phyloP scores from a whole-genome alignment of 2,113 vertebrate genomes.

The Acanthochromis polyacanthus region DNA sequence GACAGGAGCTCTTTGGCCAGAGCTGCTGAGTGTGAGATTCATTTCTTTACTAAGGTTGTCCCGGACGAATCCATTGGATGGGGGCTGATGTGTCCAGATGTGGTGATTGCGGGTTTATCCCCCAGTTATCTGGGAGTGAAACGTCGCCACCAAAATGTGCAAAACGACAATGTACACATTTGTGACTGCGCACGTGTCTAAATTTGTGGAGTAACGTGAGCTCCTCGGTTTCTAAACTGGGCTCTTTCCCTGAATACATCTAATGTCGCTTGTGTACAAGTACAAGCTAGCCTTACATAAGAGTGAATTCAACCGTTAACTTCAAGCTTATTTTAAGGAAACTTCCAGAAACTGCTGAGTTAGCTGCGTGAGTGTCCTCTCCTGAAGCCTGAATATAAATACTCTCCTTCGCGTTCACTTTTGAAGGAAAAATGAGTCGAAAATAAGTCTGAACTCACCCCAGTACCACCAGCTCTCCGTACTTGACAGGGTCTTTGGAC shows the following conservation, averaged over 20 bases:
- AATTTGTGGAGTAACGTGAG: conserved; percentile 76
- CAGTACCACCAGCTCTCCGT: conserved; percentile 95
- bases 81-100: neutral
- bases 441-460: conserved; percentile 86
- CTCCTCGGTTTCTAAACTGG: conserved; percentile 40
- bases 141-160: conserved; percentile 1
- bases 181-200: conserved; percentile 72
- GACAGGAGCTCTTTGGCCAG: conserved; percentile 39
- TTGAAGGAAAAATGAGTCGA: too few relatives aligned
- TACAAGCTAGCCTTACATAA: neutral
- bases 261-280: neutral
- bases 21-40: conserved; percentile 12
- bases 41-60: conserved; percentile 13
- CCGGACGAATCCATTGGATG: neutral
- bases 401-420: conserved; percentile 2
- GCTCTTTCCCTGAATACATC: neutral
- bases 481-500: conserved; percentile 94
- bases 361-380: conserved; percentile 8
- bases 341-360: conserved; percentile 21
- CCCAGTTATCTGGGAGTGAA: neutral
- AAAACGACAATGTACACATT: conserved; percentile 46
- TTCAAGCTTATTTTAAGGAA: neutral
- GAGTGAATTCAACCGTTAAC: neutral
- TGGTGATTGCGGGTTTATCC: too few relatives aligned
- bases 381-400: conserved; percentile 47